Percentiles rank a stretch among this genome's conserved stretches.
Conservation (phyloP, 1,140 invertebrate genomes). For the Philotrypesis tridentata region DNA sequence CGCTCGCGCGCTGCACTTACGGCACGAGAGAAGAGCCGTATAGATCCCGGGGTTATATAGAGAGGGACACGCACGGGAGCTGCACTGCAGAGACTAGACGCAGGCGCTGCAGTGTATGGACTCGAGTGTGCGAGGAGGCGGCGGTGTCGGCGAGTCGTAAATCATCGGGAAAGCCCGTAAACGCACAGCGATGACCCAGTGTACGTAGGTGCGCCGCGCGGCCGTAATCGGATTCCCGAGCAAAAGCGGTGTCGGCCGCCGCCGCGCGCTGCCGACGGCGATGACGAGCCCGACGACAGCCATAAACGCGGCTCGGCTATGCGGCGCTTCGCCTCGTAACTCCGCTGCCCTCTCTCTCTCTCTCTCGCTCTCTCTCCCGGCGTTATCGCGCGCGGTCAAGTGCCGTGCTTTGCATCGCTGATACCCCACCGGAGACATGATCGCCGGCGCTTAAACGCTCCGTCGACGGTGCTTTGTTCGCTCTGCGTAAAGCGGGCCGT, state of each 20-base stretch:
- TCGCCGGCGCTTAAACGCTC: background rate
- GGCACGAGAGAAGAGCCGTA: background rate
- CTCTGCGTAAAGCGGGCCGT: no score
- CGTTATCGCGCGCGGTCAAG: constrained; percentile 22
- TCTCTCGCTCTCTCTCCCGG: no score
- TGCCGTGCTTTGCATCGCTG: constrained; percentile 17
- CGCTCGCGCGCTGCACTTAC: background rate
- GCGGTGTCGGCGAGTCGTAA: background rate
- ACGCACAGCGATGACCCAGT: constrained; percentile 37
- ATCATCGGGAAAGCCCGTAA: constrained; percentile 27
- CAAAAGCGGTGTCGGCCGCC: constrained; percentile 10
- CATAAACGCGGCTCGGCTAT: constrained; percentile 1
- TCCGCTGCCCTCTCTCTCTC: no score
- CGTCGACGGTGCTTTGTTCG: background rate
- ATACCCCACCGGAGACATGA: background rate
- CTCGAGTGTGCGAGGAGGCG: no score
- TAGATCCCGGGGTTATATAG: no score
- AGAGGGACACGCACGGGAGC: no score
- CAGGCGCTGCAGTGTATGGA: no score
- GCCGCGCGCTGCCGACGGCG: background rate
- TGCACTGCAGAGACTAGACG: no score
- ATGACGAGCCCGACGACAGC: constrained; percentile 4
- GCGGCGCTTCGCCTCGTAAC: background rate
- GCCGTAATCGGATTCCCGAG: constrained; percentile 30
- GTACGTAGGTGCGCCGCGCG: background rate